Evolutionary conservation across 1,140 invertebrate genomes (phyloP).

Genomic region (Ganaspis sp.): DNA sequence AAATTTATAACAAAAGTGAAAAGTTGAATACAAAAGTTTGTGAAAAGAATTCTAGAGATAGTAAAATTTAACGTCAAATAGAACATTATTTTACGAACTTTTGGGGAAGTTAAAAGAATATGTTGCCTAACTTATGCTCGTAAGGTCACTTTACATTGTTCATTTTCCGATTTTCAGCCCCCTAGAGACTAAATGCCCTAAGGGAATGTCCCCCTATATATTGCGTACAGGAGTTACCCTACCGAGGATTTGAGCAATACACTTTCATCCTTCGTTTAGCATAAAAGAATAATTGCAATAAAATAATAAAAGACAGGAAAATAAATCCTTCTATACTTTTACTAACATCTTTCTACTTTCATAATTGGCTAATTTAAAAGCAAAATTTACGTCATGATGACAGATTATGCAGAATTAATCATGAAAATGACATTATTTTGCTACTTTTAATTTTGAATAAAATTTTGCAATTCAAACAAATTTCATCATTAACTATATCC

Average conservation of each 20-base stretch:
- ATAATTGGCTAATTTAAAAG: no score
- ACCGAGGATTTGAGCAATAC: background rate
- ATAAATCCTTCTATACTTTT: background rate
- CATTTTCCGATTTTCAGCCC: slow-evolving; percentile 10
- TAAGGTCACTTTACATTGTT: background rate
- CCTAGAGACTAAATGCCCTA: background rate
- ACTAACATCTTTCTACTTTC: no score
- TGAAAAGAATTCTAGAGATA: no score
- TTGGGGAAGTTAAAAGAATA: background rate
- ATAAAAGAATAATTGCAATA: slow-evolving; percentile 4
- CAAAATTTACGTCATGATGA: no score
- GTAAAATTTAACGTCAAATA: no score
- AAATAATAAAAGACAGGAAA: background rate
- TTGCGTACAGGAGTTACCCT: background rate
- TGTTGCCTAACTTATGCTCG: background rate
- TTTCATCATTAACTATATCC: no score
- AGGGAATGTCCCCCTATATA: background rate
- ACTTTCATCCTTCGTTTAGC: slow-evolving; percentile 9
- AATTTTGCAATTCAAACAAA: no score
- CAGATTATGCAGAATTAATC: no score
- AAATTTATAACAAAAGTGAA: no score
- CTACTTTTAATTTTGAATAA: no score
- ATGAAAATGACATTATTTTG: no score
- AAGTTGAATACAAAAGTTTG: background rate
- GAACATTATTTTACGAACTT: background rate